Percentiles rank a stretch among this genome's conserved stretches.
Conservation (phyloP, 2,113 vertebrate genomes). For the Callithrix jacchus region DNA sequence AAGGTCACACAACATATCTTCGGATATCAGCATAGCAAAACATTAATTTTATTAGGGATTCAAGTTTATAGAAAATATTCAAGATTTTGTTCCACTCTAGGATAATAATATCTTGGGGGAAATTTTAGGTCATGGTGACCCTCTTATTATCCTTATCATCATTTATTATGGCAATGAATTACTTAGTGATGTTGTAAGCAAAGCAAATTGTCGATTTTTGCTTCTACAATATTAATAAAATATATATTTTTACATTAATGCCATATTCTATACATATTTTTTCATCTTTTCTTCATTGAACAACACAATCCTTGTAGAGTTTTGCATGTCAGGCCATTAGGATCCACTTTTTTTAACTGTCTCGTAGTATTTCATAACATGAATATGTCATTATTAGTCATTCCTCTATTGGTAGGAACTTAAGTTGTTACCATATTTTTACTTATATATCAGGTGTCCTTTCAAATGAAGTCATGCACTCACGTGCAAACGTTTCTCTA, state of each 20-base stretch:
- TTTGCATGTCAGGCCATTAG: background rate
- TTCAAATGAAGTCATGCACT: background rate
- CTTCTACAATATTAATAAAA: background rate
- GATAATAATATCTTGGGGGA: too few species aligned
- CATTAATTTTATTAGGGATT: background rate
- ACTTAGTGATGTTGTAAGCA: background rate
- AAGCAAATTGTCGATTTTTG: background rate
- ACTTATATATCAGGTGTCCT: background rate
- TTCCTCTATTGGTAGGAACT: background rate
- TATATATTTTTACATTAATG: background rate
- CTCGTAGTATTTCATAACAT: background rate
- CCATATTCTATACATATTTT: background rate
- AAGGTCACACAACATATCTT: background rate
- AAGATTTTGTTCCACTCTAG: background rate
- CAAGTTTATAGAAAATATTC: background rate
- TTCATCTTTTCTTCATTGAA: background rate
- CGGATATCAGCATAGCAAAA: background rate
- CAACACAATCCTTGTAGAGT: background rate
- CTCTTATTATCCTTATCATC: background rate
- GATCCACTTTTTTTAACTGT: background rate
- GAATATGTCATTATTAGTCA: background rate
- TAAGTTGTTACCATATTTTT: background rate
- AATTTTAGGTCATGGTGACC: background rate
- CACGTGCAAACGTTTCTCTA: background rate
- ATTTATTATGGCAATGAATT: background rate